Conservation (phyloP, 2,888 invertebrate genomes). For the Ophion ventricosus region DNA sequence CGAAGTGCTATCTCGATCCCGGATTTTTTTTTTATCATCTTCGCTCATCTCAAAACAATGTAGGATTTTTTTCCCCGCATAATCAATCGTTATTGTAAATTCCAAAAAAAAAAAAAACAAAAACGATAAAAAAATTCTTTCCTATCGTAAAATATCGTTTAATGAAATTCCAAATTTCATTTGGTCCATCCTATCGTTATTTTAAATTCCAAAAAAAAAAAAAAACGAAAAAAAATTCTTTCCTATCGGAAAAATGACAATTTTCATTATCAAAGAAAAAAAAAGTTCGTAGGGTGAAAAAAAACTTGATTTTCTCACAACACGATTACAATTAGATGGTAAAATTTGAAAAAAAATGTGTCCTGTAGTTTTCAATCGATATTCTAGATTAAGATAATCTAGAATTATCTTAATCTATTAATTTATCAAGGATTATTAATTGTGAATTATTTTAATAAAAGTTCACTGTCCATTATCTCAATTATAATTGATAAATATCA, state of each 20-base stretch:
- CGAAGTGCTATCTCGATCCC: slow-evolving; percentile 41
- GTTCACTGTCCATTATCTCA: no score
- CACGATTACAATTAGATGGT: not conserved
- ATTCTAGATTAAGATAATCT: not conserved
- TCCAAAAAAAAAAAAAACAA: not conserved
- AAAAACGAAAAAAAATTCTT: slow-evolving; percentile 2
- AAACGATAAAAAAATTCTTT: slow-evolving; percentile 11
- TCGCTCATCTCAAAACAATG: not conserved
- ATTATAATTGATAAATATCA: no score
- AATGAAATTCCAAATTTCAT: no score
- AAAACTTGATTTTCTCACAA: not conserved
- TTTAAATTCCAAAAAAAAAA: not conserved
- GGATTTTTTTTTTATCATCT: slow-evolving; percentile 16
- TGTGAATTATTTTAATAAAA: not conserved
- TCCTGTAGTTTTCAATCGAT: not conserved
- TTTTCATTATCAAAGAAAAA: not conserved
- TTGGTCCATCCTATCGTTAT: no score
- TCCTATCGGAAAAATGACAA: not conserved
- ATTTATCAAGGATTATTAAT: not conserved
- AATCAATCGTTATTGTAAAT: not conserved
- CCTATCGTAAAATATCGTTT: not conserved
- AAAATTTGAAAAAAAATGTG: no score
- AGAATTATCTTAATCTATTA: not conserved
- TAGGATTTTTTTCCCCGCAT: not conserved
- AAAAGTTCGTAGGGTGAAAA: not conserved